Conservation (phyloP, 2,888 invertebrate genomes). For the Brassicogethes aeneus region DNA sequence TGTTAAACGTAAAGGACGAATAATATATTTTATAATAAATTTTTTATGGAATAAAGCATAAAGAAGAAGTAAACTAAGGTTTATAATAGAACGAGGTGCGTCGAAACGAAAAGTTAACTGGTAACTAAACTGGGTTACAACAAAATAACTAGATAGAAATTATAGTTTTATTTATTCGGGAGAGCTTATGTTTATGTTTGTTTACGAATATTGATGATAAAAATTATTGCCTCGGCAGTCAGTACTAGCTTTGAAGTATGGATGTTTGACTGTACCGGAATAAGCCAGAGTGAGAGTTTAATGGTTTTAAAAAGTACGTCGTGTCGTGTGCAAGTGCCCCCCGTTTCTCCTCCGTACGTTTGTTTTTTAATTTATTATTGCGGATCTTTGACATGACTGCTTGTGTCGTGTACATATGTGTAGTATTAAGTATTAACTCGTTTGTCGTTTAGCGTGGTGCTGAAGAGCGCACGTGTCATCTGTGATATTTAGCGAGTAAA, state of each 20-base stretch:
- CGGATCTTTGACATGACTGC: constrained; percentile 36
- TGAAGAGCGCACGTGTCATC: constrained; percentile 37
- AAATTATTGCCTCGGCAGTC: constrained; percentile 7
- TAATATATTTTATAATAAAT: too few species aligned
- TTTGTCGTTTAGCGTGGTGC: constrained; percentile 31
- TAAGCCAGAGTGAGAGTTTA: constrained; percentile 33
- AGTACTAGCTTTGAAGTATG: constrained; percentile 20
- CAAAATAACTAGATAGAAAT: constrained; percentile 8
- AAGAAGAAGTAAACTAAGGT: neutral
- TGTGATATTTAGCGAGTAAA: constrained; percentile 43
- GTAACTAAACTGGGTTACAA: neutral
- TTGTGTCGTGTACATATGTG: constrained; percentile 34
- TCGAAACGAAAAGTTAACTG: too few species aligned
- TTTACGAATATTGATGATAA: neutral
- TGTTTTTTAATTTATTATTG: constrained; percentile 20
- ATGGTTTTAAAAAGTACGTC: constrained; percentile 25
- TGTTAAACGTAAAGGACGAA: neutral
- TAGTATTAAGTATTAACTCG: constrained; percentile 34
- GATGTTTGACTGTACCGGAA: constrained; percentile 27
- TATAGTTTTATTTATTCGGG: constrained; percentile 11
- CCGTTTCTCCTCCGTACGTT: constrained; percentile 5
- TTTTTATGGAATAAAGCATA: too few species aligned
- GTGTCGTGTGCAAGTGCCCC: constrained; percentile 3
- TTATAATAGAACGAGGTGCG: neutral
- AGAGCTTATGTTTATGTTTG: constrained; percentile 6